Base-by-base conservation (phyloP, 2,113 vertebrate species). In the Anolis carolinensis region DNA sequence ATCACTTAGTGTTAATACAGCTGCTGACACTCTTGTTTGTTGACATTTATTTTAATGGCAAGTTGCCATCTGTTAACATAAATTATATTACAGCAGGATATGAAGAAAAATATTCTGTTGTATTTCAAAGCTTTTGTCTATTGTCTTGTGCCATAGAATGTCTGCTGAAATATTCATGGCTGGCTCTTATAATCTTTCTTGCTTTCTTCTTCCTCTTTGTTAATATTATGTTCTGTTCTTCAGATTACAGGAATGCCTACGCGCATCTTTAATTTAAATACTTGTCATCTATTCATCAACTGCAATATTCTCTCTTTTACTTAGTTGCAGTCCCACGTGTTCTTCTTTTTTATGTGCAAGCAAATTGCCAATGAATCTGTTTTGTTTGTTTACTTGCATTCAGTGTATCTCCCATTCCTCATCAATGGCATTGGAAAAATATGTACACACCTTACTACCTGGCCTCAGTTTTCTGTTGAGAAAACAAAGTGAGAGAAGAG, bases 51-150 rank as follows among this genome's bases (percentile, higher is more conserved):
- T 84, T 76, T 85, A 86, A 88, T 89, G 86, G 83, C 77, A 84
- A 92, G 91, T 92, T 95, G 87, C 89, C 92, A 94, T 94, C 91
- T 94, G 92, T 88, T 95, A 89, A 85, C 81, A 16, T 86, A 91
- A 92, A 92, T 88, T 91, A 74, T 85, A 89, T 90, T 87, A 92
- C 85, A 93, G 92, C 36, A 87, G 85, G 83, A 85, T 75, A 94
- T 88, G 62, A 50, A 81, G 84, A 91, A 90, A 93, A 94, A 87
- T 82, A 86, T 88, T 90, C 86, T 78, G 91, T 76, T 34, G 34
- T 86, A 62, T 77, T 87, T 30, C 83, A 83, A 36, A 62, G 81
- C 91, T 11, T 14, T 89, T 89, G 67, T 79, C 87, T 81, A 71
- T 82, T 52, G 88, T 23, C 85, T 63, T 32, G 18, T 0, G 2